Conservation (phyloP, 2,797 vertebrate genomes). For the Gymnopithys bicolor region DNA sequence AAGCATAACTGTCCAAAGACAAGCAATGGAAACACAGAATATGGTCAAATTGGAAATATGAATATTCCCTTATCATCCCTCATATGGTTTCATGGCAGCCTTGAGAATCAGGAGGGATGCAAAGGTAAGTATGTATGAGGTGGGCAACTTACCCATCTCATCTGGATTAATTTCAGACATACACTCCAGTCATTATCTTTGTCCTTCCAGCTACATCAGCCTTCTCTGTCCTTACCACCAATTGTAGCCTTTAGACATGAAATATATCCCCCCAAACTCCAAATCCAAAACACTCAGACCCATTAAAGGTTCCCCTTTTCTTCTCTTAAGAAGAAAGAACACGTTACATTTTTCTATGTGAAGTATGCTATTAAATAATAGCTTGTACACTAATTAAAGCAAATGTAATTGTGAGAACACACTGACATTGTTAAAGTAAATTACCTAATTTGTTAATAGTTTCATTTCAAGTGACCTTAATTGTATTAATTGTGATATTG, state of each 20-base stretch:
- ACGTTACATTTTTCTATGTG: slow-evolving; percentile 73
- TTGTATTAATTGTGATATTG: slow-evolving; percentile 81
- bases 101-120: neutral
- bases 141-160: neutral
- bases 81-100: neutral
- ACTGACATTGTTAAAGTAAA: slow-evolving; percentile 82
- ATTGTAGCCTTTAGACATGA: neutral
- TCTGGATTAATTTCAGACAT: neutral
- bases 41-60: neutral
- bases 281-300: slow-evolving; percentile 17
- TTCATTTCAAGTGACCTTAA: slow-evolving; percentile 82
- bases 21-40: neutral
- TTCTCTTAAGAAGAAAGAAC: slow-evolving; percentile 65
- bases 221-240: slow-evolving; percentile 5
- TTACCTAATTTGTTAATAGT: slow-evolving; percentile 80
- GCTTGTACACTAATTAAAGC: slow-evolving; percentile 80
- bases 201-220: slow-evolving; percentile 17
- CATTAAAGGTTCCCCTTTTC: slow-evolving; percentile 69
- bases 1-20: neutral
- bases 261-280: neutral
- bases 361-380: slow-evolving; percentile 77
- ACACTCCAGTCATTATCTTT: neutral
- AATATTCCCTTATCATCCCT: neutral
- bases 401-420: slow-evolving; percentile 82
- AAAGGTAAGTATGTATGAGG: neutral